Percentiles rank a stretch among this genome's conserved stretches.
Evolutionary conservation across 2,797 vertebrate genomes (phyloP).

Genomic region (Gallinago stenura): DNA sequence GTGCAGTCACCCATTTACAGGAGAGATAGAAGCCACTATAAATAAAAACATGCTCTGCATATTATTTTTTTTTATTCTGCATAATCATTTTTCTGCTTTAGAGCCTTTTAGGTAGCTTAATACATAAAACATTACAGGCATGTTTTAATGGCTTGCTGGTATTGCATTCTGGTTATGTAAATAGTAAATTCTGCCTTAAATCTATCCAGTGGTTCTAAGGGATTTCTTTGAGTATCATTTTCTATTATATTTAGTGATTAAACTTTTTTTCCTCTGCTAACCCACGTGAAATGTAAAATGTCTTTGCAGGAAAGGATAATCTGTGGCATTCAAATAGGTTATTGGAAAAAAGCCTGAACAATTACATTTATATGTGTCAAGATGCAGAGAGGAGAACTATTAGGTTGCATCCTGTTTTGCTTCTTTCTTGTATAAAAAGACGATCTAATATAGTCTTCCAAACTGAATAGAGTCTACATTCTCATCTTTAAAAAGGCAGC

Average conservation of each 20-base stretch:
- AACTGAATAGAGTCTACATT: not conserved
- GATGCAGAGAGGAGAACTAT: not conserved
- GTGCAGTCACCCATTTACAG: constrained; percentile 42
- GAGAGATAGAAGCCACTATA: constrained; percentile 5
- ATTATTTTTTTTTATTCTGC: not conserved
- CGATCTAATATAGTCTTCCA: not conserved
- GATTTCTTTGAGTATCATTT: not conserved
- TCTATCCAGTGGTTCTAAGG: not conserved
- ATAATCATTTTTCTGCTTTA: constrained; percentile 22
- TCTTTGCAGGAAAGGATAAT: not conserved
- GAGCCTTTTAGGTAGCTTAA: not conserved
- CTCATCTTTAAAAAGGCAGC: not conserved
- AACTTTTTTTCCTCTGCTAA: not conserved
- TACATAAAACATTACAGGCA: not conserved
- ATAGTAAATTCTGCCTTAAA: constrained; percentile 38
- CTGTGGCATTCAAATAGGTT: not conserved
- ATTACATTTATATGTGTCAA: not conserved
- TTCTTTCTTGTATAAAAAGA: not conserved
- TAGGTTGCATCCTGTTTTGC: not conserved
- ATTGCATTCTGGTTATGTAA: constrained; percentile 23
- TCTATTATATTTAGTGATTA: not conserved
- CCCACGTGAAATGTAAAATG: not conserved
- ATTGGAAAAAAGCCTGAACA: not conserved
- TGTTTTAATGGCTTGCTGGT: constrained; percentile 1
- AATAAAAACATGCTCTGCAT: constrained; percentile 38